Conservation (phyloP, 2,797 vertebrate species). For the Lithobates pipiens region DNA sequence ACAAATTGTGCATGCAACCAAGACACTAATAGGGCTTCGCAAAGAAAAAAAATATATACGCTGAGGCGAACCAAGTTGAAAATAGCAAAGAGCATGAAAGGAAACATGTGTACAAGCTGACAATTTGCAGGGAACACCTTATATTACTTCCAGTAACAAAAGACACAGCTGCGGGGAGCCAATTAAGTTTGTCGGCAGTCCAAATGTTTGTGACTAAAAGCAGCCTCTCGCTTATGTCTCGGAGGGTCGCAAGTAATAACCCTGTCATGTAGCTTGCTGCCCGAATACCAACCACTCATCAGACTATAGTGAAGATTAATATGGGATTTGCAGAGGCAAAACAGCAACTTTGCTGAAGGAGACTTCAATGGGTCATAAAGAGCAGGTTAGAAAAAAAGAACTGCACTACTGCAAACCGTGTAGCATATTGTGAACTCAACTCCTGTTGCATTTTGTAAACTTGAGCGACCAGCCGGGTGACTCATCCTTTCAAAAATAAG, state of each 20-base stretch:
- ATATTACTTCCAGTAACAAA: conserved; percentile 67
- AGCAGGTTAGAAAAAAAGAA: conserved; percentile 56
- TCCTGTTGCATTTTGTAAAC: no score
- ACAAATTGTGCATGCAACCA: conserved; percentile 54
- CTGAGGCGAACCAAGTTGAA: conserved; percentile 11
- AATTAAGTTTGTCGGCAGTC: conserved; percentile 64
- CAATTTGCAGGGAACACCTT: conserved; percentile 53
- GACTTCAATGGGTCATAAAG: conserved; percentile 10
- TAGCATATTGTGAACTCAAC: neutral
- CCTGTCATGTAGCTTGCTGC: conserved; percentile 63
- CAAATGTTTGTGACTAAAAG: conserved; percentile 63
- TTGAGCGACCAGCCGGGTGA: neutral
- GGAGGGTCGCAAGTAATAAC: conserved; percentile 68
- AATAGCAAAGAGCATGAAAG: conserved; percentile 35
- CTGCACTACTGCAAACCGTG: conserved; percentile 5
- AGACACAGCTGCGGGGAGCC: conserved; percentile 63
- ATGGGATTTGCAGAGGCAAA: conserved; percentile 65
- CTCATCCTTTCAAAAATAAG: neutral
- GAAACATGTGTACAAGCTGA: conserved; percentile 18
- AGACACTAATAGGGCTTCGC: conserved; percentile 49
- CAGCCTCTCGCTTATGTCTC: conserved; percentile 57
- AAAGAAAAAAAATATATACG: conserved; percentile 37
- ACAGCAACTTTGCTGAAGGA: conserved; percentile 58
- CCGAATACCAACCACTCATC: conserved; percentile 62
- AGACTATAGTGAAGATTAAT: conserved; percentile 70